These are phyloP conservation scores for Euzophera pinguis DNA, from an alignment of 2,888 invertebrate species.

Conservation along the genomic window DNA sequence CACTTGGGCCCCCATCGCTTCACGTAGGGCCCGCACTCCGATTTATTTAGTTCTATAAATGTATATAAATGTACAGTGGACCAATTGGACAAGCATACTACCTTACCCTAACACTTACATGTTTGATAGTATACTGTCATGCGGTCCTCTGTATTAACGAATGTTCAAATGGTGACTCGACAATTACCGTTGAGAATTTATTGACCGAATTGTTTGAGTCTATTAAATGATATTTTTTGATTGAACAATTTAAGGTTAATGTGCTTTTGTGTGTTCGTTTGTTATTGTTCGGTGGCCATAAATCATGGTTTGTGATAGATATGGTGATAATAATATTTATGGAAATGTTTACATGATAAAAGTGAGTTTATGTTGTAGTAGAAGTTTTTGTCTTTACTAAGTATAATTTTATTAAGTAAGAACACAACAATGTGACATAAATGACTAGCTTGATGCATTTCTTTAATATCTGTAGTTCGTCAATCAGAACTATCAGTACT, in stretches of 20 bases:
- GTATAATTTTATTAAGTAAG: no score
- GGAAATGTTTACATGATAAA: no score
- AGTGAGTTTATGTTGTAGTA: no score
- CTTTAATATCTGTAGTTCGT: no score
- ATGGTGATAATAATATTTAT: not conserved
- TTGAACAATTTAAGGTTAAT: conserved; percentile 12
- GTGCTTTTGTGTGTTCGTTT: not conserved
- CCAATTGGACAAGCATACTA: no score
- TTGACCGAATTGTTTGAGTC: conserved; percentile 40
- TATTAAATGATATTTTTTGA: conserved; percentile 12
- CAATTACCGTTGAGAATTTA: conserved; percentile 65
- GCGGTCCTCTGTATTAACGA: no score
- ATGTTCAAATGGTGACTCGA: conserved; percentile 64
- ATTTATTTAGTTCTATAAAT: conserved; percentile 16
- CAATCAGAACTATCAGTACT: no score
- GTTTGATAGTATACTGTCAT: no score
- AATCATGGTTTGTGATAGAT: not conserved
- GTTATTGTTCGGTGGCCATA: not conserved
- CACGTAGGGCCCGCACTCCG: conserved; percentile 31
- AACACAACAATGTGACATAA: no score
- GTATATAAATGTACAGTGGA: conserved; percentile 29
- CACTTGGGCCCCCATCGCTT: conserved; percentile 21
- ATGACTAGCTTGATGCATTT: no score
- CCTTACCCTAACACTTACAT: no score
- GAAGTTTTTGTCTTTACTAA: no score